Base-by-base conservation (phyloP, 2,797 vertebrate genomes). In the Falco rusticolus region DNA sequence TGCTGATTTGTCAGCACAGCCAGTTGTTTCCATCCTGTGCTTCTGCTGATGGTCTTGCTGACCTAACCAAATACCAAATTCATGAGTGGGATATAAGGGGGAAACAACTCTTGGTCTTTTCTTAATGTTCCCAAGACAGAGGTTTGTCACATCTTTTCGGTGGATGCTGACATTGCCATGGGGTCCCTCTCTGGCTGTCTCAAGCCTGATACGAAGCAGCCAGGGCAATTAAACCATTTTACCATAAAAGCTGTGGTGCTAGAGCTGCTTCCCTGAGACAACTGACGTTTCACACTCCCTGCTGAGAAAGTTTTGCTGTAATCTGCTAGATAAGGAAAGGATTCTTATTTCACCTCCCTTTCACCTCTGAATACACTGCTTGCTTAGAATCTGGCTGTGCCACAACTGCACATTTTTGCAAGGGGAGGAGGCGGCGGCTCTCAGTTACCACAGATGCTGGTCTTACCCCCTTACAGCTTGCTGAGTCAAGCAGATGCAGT, bases 321-420 rank as follows among this genome's bases (percentile, higher is more conserved):
- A 78, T 86, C 77, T 80, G 13, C 59, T 95, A 70, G 86, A 89
- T 91, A 86, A 89, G 88, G 84, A 64, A 96, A 88, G 33, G 59
- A 47, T 91, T 97, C 94, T 89, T 86, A 72, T 93, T 94, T 95
- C n/a, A 91, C 59, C 68, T 86, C 53, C 16, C 63, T 92, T 90
- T 77, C 34, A 47, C 47, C 18, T 84, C 54, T 0, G 1, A 41
- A 75, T 48, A 56, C 3, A 4, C 37, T 48, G 82, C 33, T 85
- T 70, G 28, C 60, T 94, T 59, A 53, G 47, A 91, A 34, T 39
- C 59, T 90, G 66, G 22, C 64, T 78, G 56, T 56, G 78, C 72
- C 61, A 57, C 75, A 96, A 39, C 75, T 87, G 82, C 65, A 78
- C 33, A 71, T 91, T 96, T 97, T 96, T 94, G 64, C 63, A 88